phyloP scores from a whole-genome alignment of 2,113 vertebrate species.

The Trogon surrucura region DNA sequence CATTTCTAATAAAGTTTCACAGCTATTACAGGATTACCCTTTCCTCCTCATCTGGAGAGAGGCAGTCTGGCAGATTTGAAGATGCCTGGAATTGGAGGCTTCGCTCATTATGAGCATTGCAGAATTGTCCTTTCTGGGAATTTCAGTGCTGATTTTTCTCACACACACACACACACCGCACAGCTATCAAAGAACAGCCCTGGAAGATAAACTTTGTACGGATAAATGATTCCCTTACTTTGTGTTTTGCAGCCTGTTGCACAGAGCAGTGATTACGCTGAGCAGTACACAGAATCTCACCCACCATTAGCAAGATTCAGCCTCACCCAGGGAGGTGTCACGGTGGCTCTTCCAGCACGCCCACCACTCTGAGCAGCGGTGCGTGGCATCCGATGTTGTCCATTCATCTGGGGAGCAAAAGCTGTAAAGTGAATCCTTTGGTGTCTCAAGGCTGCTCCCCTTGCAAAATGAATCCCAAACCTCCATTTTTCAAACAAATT shows the following conservation, averaged over 20 bases:
- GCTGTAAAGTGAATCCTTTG: conserved; percentile 27
- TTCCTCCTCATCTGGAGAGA: background rate
- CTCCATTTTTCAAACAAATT: conserved; percentile 64
- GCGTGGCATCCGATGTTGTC: conserved; percentile 21
- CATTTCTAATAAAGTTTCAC: background rate
- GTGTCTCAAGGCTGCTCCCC: conserved; percentile 35
- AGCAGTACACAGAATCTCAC: conserved; percentile 44
- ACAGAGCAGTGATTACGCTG: conserved; percentile 51
- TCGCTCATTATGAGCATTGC: background rate
- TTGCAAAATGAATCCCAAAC: conserved; percentile 59
- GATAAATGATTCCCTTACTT: conserved; percentile 27
- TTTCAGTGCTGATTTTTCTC: conserved; percentile 1
- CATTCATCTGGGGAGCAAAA: conserved; percentile 34
- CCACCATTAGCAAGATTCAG: conserved; percentile 35
- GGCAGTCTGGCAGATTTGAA: background rate
- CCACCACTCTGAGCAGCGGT: background rate
- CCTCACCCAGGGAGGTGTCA: background rate
- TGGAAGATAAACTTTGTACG: background rate
- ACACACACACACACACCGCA: background rate
- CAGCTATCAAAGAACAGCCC: conserved; percentile 25
- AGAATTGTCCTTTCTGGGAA: background rate
- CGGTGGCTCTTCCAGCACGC: background rate
- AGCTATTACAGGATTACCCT: background rate
- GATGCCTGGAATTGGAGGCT: fast-evolving
- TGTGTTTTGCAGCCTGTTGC: conserved; percentile 41